Evolutionary conservation across 2,797 vertebrate species (phyloP).

Genomic region (Coranthus polyacanthus): DNA sequence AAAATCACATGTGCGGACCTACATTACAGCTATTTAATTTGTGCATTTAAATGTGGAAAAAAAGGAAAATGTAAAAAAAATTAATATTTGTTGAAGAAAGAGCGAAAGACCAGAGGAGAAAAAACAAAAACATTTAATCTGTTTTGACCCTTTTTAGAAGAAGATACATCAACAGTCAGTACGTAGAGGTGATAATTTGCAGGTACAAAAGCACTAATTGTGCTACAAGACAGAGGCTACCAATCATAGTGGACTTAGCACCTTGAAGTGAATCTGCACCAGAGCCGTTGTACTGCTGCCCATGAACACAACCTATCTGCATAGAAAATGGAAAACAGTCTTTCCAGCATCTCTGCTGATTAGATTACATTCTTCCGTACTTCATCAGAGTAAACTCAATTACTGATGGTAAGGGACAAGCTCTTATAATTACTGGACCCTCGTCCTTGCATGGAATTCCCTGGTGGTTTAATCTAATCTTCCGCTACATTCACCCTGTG

Average conservation of each 20-base stretch:
- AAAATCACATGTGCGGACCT: too few relatives aligned
- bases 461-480: slow-evolving; percentile 63
- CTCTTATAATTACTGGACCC: slow-evolving; percentile 64
- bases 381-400: slow-evolving; percentile 76
- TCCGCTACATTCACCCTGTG: slow-evolving; percentile 27
- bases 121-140: too few relatives aligned
- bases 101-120: too few relatives aligned
- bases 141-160: too few relatives aligned
- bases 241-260: slow-evolving; percentile 4
- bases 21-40: too few relatives aligned
- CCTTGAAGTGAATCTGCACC: slow-evolving; percentile 6
- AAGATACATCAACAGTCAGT: neutral
- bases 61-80: too few relatives aligned
- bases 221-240: neutral
- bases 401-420: slow-evolving; percentile 65
- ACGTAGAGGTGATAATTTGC: neutral
- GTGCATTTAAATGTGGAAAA: too few relatives aligned
- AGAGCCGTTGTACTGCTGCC: neutral
- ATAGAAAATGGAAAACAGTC: slow-evolving; percentile 43
- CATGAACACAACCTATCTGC: slow-evolving; percentile 26
- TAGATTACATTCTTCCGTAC: slow-evolving; percentile 74
- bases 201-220: slow-evolving; percentile 5
- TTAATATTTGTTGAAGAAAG: too few relatives aligned
- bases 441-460: slow-evolving; percentile 61
- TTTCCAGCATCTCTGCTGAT: slow-evolving; percentile 67